Conservation (phyloP, 1,140 invertebrate genomes). For the Drosophila santomea region DNA sequence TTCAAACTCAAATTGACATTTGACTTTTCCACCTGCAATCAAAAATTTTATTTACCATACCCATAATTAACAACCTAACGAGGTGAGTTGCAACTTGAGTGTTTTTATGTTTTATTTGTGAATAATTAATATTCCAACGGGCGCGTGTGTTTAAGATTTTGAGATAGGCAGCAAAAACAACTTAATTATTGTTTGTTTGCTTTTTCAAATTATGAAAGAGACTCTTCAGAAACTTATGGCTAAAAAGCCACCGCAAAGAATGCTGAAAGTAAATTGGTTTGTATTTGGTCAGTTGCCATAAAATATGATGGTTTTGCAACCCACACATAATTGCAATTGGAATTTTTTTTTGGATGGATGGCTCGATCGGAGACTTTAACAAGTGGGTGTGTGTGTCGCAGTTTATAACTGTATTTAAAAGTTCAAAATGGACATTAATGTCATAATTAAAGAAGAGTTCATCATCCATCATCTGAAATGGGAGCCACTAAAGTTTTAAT, state of each 20-base stretch:
- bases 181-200: slow-evolving; percentile 67
- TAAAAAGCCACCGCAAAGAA: slow-evolving; percentile 56
- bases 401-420: slow-evolving; percentile 45
- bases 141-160: slow-evolving; percentile 53
- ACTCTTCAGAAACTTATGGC: slow-evolving; percentile 60
- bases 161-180: slow-evolving; percentile 51
- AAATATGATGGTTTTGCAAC: slow-evolving; percentile 65
- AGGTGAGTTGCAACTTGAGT: slow-evolving; percentile 33
- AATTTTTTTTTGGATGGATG: slow-evolving; percentile 30
- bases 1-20: slow-evolving; percentile 42
- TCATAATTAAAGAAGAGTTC: slow-evolving; percentile 51
- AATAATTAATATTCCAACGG: slow-evolving; percentile 54
- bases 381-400: slow-evolving; percentile 53
- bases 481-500: neutral
- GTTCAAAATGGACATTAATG: slow-evolving; percentile 41
- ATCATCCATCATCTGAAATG: slow-evolving; percentile 29
- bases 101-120: slow-evolving; percentile 36
- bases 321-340: slow-evolving; percentile 54
- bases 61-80: slow-evolving; percentile 60
- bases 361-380: slow-evolving; percentile 9
- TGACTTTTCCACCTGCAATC: slow-evolving; percentile 56
- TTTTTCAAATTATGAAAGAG: slow-evolving; percentile 57
- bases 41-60: slow-evolving; percentile 35
- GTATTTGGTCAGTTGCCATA: slow-evolving; percentile 70
- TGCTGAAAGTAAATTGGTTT: slow-evolving; percentile 65